Percentiles rank a stretch among this genome's conserved stretches.
These are phyloP conservation scores for Hedychridium roseum DNA, from an alignment of 2,888 invertebrate genomes.

Conservation along the genomic window DNA sequence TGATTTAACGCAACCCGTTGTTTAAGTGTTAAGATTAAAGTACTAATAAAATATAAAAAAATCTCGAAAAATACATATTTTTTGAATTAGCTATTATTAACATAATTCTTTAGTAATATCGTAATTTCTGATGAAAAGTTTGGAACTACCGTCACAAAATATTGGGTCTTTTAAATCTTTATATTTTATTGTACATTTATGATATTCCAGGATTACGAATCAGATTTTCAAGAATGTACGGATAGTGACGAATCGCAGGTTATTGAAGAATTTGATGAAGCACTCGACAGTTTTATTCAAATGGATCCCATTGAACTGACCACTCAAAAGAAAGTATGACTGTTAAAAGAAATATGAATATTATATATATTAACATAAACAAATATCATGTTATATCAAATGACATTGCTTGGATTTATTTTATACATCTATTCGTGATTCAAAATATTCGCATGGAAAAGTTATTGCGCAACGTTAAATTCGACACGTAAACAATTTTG, in stretches of 20 bases:
- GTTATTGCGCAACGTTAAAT: no score
- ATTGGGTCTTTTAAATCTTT: conserved; percentile 8
- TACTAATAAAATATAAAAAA: no score
- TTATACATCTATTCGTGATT: no score
- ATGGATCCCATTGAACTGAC: conserved; percentile 51
- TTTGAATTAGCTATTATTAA: no score
- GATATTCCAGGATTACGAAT: conserved; percentile 64
- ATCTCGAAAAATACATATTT: no score
- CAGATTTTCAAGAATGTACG: conserved; percentile 65
- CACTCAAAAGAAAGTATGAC: conserved; percentile 43
- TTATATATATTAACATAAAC: neutral
- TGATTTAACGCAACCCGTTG: no score
- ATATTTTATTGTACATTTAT: conserved; percentile 8
- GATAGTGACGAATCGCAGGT: conserved; percentile 50
- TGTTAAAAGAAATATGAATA: conserved; percentile 5
- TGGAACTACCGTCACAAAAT: no score
- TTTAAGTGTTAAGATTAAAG: no score
- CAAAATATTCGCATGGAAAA: no score
- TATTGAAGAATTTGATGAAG: conserved; percentile 45
- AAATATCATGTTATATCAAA: neutral
- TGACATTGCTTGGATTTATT: conserved; percentile 5
- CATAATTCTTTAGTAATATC: no score
- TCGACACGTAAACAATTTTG: no score
- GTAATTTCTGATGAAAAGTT: no score
- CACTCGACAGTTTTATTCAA: conserved; percentile 28